Percentiles rank a stretch among this genome's conserved stretches.
These are phyloP conservation scores for Sitta carolinensis DNA, from an alignment of 2,797 vertebrate genomes.

Conservation along the genomic window DNA sequence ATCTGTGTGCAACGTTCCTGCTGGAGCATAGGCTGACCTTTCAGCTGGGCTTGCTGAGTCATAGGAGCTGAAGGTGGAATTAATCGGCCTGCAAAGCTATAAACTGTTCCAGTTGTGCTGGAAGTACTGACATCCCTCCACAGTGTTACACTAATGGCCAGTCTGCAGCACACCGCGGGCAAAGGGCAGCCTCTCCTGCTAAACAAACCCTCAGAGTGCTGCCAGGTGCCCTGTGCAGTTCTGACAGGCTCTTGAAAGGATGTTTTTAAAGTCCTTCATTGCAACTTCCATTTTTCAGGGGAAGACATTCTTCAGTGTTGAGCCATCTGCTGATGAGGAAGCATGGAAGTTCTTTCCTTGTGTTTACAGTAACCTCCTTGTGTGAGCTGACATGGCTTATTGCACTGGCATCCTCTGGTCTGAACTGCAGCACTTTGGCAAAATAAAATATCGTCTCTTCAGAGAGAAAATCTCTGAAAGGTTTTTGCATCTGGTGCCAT, in stretches of 20 bases:
- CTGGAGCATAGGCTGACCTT: not conserved
- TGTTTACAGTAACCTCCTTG: not conserved
- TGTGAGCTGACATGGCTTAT: not conserved
- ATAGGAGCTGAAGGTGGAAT: not conserved
- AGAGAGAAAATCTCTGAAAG: not conserved
- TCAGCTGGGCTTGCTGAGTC: not conserved
- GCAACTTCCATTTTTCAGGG: not conserved
- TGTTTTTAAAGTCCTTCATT: not conserved
- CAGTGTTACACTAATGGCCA: not conserved
- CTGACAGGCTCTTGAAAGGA: not conserved
- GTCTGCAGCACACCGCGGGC: not conserved
- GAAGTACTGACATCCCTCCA: not conserved
- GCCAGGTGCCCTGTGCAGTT: not conserved
- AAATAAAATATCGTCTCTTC: not conserved
- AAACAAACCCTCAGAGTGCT: not conserved
- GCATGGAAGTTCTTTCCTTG: not conserved
- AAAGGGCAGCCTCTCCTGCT: not conserved
- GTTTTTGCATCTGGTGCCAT: not conserved
- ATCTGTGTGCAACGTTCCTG: accelerated
- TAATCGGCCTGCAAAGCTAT: not conserved
- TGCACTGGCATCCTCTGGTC: not conserved
- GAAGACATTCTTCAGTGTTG: not conserved
- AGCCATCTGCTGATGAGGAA: not conserved
- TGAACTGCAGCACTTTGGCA: not conserved
- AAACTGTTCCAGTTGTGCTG: not conserved